Evolutionary conservation across 2,888 invertebrate species (phyloP).

Genomic region (Capitulum mitella): DNA sequence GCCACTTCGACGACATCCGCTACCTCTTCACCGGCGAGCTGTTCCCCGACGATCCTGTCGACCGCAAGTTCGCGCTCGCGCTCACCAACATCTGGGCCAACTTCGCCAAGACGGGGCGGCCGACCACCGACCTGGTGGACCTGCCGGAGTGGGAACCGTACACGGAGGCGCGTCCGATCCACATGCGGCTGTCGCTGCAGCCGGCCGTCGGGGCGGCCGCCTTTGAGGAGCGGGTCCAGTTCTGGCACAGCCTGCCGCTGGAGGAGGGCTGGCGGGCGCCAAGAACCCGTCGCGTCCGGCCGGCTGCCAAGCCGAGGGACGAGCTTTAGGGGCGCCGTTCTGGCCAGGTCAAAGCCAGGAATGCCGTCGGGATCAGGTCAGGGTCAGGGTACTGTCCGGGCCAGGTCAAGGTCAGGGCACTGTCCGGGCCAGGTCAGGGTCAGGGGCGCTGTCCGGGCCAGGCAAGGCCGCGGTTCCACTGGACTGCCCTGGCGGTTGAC

Average conservation of each 20-base stretch:
- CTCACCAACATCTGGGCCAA: slow-evolving; percentile 21
- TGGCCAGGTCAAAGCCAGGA: neutral
- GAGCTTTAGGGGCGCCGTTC: neutral
- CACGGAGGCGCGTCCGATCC: neutral
- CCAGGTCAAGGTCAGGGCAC: too few species aligned
- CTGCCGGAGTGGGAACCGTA: slow-evolving; percentile 13
- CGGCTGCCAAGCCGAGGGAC: neutral
- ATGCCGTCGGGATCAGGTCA: too few species aligned
- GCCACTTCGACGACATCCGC: slow-evolving; percentile 16
- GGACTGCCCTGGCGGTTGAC: too few species aligned
- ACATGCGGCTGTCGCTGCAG: slow-evolving; percentile 17
- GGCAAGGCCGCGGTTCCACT: too few species aligned
- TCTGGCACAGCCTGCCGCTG: neutral
- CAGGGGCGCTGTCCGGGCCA: too few species aligned
- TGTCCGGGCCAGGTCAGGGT: too few species aligned
- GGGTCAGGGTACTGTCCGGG: too few species aligned
- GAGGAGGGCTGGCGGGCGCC: neutral
- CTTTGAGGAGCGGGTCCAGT: neutral
- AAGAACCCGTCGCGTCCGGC: neutral
- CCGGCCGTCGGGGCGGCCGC: neutral
- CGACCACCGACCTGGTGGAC: neutral
- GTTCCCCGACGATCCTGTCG: neutral
- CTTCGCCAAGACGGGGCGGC: slow-evolving; percentile 8
- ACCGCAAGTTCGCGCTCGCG: slow-evolving; percentile 1
- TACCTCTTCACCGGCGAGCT: neutral